phyloP scores from a whole-genome alignment of 2,113 vertebrate species.

The Stigmatopora nigra region DNA sequence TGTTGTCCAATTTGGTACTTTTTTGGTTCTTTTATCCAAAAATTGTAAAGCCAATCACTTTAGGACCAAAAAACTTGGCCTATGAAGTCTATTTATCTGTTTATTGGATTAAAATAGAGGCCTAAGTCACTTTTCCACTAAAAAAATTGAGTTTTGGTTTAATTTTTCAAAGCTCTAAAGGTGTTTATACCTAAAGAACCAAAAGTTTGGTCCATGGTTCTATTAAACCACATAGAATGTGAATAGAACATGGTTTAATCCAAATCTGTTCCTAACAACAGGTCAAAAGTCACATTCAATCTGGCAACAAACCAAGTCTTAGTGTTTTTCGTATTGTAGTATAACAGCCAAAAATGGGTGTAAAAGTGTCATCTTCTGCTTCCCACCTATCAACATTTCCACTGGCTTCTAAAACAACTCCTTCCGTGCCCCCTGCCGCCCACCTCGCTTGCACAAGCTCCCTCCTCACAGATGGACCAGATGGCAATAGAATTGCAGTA shows the following conservation, averaged over 20 bases:
- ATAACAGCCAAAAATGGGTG: neutral
- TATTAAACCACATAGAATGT: neutral
- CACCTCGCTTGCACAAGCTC: conserved; percentile 8
- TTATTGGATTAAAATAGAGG: neutral
- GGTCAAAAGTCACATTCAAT: neutral
- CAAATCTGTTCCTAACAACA: neutral
- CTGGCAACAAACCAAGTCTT: neutral
- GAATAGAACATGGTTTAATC: neutral
- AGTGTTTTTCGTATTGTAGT: neutral
- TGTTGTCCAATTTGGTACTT: neutral
- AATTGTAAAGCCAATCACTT: neutral
- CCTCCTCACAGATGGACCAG: conserved; percentile 54
- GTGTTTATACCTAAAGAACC: neutral
- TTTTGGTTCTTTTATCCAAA: neutral
- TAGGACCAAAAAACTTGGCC: neutral
- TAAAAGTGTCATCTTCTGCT: neutral
- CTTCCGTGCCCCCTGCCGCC: neutral
- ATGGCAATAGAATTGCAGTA: conserved; percentile 52
- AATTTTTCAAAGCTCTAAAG: neutral
- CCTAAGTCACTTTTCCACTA: neutral
- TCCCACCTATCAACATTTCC: conserved; percentile 8
- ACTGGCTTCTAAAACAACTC: conserved; percentile 18
- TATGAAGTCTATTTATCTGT: neutral
- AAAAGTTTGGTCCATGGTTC: neutral
- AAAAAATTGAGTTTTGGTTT: neutral